phyloP scores from a whole-genome alignment of 2,888 invertebrate species.

The Brachyptera risi region DNA sequence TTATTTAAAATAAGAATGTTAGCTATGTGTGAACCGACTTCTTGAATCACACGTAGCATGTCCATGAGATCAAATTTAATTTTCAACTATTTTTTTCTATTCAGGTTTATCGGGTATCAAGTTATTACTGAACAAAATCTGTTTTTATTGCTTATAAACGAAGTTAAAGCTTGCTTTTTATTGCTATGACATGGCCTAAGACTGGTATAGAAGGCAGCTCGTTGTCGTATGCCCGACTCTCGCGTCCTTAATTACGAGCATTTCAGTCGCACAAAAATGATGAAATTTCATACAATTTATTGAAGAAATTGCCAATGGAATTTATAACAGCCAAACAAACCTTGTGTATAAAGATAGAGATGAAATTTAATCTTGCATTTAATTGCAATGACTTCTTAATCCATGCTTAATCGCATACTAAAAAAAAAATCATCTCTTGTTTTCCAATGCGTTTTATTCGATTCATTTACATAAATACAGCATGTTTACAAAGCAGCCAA shows the following conservation, averaged over 20 bases:
- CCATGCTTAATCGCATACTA: background rate
- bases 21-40: too few relatives aligned
- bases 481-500: background rate
- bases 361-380: background rate
- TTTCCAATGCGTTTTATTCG: background rate
- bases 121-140: background rate
- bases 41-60: too few relatives aligned
- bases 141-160: slow-evolving; percentile 14
- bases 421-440: background rate
- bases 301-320: too few relatives aligned
- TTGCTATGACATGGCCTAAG: background rate
- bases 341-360: too few relatives aligned
- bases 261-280: too few relatives aligned
- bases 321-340: too few relatives aligned
- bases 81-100: background rate
- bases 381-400: background rate
- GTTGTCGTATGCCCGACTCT: too few relatives aligned
- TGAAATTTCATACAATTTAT: too few relatives aligned
- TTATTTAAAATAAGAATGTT: too few relatives aligned
- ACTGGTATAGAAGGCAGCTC: too few relatives aligned
- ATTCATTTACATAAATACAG: slow-evolving; percentile 1
- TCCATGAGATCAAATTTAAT: slow-evolving; percentile 7
- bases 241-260: too few relatives aligned
- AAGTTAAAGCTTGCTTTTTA: slow-evolving; percentile 12
- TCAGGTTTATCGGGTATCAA: slow-evolving; percentile 6